Base-by-base conservation (phyloP, 2,797 vertebrate species). In the Pelobates cultripes region DNA sequence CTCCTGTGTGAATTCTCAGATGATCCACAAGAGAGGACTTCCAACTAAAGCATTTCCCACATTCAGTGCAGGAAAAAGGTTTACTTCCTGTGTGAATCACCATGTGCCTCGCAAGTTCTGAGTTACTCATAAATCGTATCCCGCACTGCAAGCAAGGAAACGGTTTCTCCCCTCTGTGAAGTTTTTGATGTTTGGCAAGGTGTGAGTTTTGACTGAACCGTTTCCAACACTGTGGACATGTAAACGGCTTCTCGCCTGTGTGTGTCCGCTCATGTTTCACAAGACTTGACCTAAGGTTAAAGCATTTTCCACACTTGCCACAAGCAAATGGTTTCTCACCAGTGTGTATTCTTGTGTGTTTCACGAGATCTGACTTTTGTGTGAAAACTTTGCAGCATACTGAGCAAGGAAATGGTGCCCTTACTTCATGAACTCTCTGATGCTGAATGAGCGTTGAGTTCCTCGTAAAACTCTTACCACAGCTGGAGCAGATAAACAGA, bases 201-300 rank as follows among this genome's bases (percentile, higher is more conserved):
- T 66, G 80, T 8, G 83, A 77, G 15, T 80, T 85, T 45, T 78
- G 83, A 0, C 70, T 81, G 53, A 85, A 85, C 43, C 83, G 43
- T 69, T 75, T 82, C 28, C 77, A 47, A 3, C 84, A 82, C 10
- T 79, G 44, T 0, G 67, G 42, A 47, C 80, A 85, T 8, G 60
- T 13, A 14, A 43, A 73, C 0, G 70, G 70, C 44, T 60, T 80
- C 63, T 80, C 70, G 4, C 78, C 63, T 3, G 61, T 73, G 53
- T 80, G 78, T 15, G 53, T 55, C 47, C 17, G 51, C 14, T 14
- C 7, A 42, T 80, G 78, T 43, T 70, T 70, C 2, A 70, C 43
- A 3, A 78, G 67, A 14, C 45, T 72, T 1, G 61, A 80, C 10
- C 17, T 41, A 43, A 53, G 43, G n/a, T 5, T 66, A n/a, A 80